Percentiles rank a stretch among this genome's conserved stretches.
These are phyloP conservation scores for Thymallus thymallus DNA, from an alignment of 2,113 vertebrate genomes.

Conservation along the genomic window DNA sequence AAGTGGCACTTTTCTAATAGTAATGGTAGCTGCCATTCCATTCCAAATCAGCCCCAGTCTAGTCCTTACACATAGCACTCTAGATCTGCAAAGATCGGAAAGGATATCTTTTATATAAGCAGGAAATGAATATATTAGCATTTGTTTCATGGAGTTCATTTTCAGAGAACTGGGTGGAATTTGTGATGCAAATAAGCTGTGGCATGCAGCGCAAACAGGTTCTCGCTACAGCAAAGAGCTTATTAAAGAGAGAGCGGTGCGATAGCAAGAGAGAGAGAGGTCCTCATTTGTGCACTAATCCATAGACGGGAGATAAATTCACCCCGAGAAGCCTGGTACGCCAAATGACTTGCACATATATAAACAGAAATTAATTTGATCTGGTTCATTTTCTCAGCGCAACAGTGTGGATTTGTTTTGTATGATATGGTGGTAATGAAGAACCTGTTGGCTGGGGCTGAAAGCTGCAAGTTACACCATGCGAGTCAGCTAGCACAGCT, in stretches of 20 bases:
- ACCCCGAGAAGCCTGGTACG: background rate
- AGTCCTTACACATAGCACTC: background rate
- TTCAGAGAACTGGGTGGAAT: conserved; percentile 14
- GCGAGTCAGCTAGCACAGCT: background rate
- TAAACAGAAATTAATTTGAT: conserved; percentile 22
- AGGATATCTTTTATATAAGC: conserved; percentile 9
- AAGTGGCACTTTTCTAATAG: background rate
- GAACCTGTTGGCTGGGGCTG: background rate
- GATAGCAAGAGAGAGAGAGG: conserved; percentile 5
- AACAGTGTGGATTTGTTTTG: conserved; percentile 11
- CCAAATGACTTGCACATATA: conserved; percentile 3
- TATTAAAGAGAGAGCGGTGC: conserved; percentile 10
- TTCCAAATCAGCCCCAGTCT: too few species aligned
- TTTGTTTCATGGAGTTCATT: conserved; percentile 10
- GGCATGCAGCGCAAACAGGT: conserved; percentile 11
- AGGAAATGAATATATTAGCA: background rate
- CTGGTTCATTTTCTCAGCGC: conserved; percentile 16
- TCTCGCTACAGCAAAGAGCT: conserved; percentile 26
- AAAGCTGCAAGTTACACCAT: background rate
- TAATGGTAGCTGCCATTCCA: too few species aligned
- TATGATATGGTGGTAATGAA: conserved; percentile 3
- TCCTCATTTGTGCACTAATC: conserved; percentile 14
- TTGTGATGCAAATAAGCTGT: conserved; percentile 32
- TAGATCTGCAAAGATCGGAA: too few species aligned
- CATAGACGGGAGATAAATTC: conserved; percentile 17